Base-by-base conservation (phyloP, 2,113 vertebrate genomes). In the Lepisosteus oculatus region DNA sequence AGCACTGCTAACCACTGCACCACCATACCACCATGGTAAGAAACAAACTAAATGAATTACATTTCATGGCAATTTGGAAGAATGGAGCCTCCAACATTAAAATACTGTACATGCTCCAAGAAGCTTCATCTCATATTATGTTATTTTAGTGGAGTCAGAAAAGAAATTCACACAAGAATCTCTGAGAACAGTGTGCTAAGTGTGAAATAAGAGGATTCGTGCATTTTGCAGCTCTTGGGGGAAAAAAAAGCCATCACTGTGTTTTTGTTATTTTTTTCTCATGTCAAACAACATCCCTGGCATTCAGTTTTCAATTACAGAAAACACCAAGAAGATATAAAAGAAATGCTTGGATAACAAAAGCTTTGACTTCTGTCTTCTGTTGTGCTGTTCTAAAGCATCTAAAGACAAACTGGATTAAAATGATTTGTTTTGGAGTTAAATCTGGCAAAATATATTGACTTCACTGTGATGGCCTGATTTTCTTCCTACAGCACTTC, bases 281-380 rank as follows among this genome's bases (percentile, higher is more conserved):
- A 67, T 13, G 29, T 72, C 80, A 78, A 78, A 79, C 72, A 43
- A 76, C 8, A 12, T 51, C 55, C 45, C 65, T 12, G 14, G 55
- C 74, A 77, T 76, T 87, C 87, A 83, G 82, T 83, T 78, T 85
- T 86, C 89, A 88, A 91, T 87, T 87, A 87, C 74, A 87, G 81
- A 70, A 78, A 83, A 85, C 82, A 81, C 80, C 76, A 80, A 83
- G 83, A 79, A 79, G 81, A 85, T 29, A 29, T 29, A 29, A 29
- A 29, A 85, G 85, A 85, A 80, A 79, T 80, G 47, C 67, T 67
- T 45, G 65, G n/a, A 43, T 6, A 67, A 43, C 64, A 59, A 7
- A 11, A 8, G 43, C 42, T 15, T 14, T 55, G 51, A 41, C 51
- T 57, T 17, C 56, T 55, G 12, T 57, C 41, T 15, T 67, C n/a